Conservation (phyloP, 1,140 invertebrate genomes). For the Thaumatotibia leucotreta region DNA sequence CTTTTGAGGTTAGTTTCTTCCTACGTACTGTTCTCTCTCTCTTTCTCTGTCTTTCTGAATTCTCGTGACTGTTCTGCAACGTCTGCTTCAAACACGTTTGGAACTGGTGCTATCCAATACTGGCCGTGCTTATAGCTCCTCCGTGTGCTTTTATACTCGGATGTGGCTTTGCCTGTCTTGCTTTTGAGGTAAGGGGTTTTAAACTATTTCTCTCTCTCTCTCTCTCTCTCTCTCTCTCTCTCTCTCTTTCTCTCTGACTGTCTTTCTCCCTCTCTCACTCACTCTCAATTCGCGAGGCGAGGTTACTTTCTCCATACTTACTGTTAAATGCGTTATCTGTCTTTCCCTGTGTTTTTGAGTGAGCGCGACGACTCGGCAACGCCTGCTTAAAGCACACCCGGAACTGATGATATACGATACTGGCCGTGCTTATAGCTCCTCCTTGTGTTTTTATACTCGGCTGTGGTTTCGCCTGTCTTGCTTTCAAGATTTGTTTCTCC, state of each 20-base stretch:
- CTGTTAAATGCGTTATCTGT: too few relatives aligned
- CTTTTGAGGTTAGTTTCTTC: conserved; percentile 74
- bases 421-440: too few relatives aligned
- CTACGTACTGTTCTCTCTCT: conserved; percentile 39
- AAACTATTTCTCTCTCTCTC: not conserved
- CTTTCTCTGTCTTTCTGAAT: too few relatives aligned
- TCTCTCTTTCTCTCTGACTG: conserved; percentile 41
- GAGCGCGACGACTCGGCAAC: too few relatives aligned
- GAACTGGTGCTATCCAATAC: not conserved
- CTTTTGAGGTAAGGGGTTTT: not conserved
- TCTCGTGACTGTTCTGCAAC: not conserved
- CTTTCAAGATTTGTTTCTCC: too few relatives aligned
- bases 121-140: not conserved
- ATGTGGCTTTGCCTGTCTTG: not conserved
- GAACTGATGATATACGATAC: too few relatives aligned
- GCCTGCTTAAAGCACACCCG: too few relatives aligned
- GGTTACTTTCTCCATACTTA: too few relatives aligned
- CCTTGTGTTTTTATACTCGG: too few relatives aligned
- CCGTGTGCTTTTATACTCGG: not conserved
- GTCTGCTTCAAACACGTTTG: not conserved
- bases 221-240: conserved; percentile 41
- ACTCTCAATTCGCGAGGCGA: conserved; percentile 74
- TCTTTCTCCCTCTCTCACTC: conserved; percentile 35
- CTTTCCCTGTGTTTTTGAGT: too few relatives aligned
- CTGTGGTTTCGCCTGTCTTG: too few relatives aligned